Conservation (phyloP, 2,797 vertebrate species). For the Gorsachius magnificus region DNA sequence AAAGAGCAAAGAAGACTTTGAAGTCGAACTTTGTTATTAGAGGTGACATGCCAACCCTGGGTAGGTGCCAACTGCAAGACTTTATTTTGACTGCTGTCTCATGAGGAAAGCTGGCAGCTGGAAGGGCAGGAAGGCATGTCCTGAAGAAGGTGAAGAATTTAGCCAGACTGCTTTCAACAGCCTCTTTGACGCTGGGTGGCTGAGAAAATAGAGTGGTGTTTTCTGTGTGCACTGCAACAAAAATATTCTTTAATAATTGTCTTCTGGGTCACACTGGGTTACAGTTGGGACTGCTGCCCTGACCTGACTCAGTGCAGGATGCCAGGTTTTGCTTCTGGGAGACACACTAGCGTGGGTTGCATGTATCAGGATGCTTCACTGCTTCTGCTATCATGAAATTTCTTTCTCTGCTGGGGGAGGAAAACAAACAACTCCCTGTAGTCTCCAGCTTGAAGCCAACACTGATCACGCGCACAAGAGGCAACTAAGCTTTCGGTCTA, state of each 20-base stretch:
- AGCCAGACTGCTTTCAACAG: slow-evolving; percentile 34
- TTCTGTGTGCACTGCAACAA: neutral
- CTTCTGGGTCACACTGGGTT: neutral
- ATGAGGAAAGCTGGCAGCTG: slow-evolving; percentile 49
- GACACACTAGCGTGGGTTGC: accelerated
- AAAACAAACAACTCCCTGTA: neutral
- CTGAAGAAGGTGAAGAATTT: slow-evolving; percentile 21
- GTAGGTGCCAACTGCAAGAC: neutral
- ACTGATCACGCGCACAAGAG: neutral
- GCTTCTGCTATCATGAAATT: neutral
- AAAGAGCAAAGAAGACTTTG: neutral
- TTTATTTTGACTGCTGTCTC: slow-evolving; percentile 46
- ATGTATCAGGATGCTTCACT: neutral
- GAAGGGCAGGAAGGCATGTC: neutral
- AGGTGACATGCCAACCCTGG: slow-evolving; percentile 16
- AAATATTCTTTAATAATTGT: slow-evolving; percentile 11
- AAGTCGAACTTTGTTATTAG: slow-evolving; percentile 21
- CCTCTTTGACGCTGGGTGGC: slow-evolving; percentile 37
- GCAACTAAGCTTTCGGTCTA: neutral
- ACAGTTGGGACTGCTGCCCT: neutral
- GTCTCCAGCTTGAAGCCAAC: neutral
- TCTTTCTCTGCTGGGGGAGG: neutral
- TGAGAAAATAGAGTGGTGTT: neutral
- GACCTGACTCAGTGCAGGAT: neutral
- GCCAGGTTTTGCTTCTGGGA: neutral